Conservation (phyloP, 2,888 invertebrate species). For the Cephus spinipes region DNA sequence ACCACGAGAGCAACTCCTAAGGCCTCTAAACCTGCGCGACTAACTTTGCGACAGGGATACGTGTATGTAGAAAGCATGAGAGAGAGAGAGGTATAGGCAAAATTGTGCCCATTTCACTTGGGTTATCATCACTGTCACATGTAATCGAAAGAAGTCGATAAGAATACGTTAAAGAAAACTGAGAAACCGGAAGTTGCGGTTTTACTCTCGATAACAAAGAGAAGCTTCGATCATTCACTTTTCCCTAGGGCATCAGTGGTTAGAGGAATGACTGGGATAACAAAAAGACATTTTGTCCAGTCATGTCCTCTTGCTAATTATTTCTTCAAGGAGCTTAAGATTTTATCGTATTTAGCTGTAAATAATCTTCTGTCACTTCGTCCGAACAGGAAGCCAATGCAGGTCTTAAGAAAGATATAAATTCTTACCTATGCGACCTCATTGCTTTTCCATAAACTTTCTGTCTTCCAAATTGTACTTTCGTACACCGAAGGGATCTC, state of each 20-base stretch:
- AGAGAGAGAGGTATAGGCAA: conserved; percentile 9
- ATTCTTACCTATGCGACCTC: not conserved
- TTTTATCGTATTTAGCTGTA: not conserved
- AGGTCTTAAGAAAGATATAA: not conserved
- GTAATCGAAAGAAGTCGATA: not conserved
- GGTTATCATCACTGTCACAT: not conserved
- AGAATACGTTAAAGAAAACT: not conserved
- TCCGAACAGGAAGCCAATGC: not conserved
- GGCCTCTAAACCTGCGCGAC: not conserved
- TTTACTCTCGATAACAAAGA: too few species aligned
- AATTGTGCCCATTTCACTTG: not conserved
- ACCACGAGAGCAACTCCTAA: conserved; percentile 12
- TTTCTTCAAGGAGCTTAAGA: not conserved
- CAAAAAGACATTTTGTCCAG: too few species aligned
- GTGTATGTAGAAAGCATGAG: conserved; percentile 6
- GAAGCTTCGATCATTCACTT: not conserved
- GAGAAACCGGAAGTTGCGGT: not conserved
- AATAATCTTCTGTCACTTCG: not conserved
- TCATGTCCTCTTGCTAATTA: not conserved
- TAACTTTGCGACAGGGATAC: not conserved
- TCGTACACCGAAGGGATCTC: not conserved
- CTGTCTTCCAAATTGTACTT: not conserved
- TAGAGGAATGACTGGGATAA: not conserved
- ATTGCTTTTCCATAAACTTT: not conserved
- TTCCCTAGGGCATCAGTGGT: not conserved